Evolutionary conservation across 1,140 invertebrate genomes (phyloP).

Genomic region (Macrobrachium nipponense): DNA sequence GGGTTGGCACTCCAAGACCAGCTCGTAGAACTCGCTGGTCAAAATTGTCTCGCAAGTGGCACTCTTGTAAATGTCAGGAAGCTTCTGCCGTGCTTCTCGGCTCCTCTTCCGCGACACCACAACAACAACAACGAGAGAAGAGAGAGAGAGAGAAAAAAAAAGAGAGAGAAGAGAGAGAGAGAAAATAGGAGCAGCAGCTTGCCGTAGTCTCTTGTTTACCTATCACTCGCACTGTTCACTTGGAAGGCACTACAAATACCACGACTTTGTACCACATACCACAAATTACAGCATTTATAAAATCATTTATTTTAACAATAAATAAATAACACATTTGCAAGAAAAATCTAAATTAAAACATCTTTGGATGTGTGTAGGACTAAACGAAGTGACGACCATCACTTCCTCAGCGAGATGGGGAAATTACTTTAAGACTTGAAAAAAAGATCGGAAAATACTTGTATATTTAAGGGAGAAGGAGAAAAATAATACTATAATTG

Average conservation of each 20-base stretch:
- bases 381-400: constrained; percentile 48
- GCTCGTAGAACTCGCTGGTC: too few species aligned
- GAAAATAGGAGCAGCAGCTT: neutral
- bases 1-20: too few species aligned
- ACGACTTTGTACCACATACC: constrained; percentile 35
- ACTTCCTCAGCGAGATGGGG: constrained; percentile 30
- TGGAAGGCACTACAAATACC: constrained; percentile 36
- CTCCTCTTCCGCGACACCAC: too few species aligned
- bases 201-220: neutral
- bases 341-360: constrained; percentile 50
- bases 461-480: constrained; percentile 1
- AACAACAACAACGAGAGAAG: too few species aligned
- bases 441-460: neutral
- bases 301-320: constrained; percentile 41
- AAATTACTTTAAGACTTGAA: neutral
- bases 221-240: neutral
- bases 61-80: too few species aligned
- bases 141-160: too few species aligned
- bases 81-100: too few species aligned
- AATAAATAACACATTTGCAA: constrained; percentile 60
- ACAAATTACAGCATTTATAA: constrained; percentile 23
- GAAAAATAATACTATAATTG: constrained; percentile 26
- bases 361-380: constrained; percentile 57
- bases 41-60: too few species aligned
- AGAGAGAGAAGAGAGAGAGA: constrained; percentile 14